A percentile compares a stretch with the other conserved stretches of the same genome.
Conservation (phyloP, 2,113 vertebrate genomes). For the Scalopus aquaticus region DNA sequence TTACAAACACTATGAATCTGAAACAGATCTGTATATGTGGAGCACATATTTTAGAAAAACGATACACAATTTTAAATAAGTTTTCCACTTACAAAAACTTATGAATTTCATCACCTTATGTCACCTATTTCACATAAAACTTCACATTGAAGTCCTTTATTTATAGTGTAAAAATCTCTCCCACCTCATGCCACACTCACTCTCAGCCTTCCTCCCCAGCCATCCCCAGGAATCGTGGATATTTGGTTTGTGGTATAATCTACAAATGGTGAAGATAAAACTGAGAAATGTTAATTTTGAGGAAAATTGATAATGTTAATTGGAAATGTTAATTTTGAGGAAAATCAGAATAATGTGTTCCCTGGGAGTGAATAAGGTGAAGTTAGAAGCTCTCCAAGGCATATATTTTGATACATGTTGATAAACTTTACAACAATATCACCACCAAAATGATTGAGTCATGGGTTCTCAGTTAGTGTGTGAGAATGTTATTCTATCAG, state of each 20-base stretch:
- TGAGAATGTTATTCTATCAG: conserved; percentile 34
- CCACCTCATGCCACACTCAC: neutral
- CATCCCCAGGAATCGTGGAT: neutral
- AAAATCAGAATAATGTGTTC: neutral
- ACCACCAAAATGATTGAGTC: neutral
- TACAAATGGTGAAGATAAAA: neutral
- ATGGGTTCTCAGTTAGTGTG: neutral
- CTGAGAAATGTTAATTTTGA: neutral
- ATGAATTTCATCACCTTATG: neutral
- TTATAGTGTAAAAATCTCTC: neutral
- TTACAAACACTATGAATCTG: neutral
- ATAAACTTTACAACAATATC: neutral
- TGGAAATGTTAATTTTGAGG: neutral
- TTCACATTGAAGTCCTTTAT: neutral
- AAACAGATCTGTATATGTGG: neutral
- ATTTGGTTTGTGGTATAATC: neutral
- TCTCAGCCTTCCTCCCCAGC: neutral
- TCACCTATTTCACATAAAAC: neutral
- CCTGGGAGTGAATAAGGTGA: neutral
- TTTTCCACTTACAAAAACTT: neutral
- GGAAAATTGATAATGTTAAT: neutral
- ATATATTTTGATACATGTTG: neutral
- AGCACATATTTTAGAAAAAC: conserved; percentile 41
- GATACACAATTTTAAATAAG: neutral
- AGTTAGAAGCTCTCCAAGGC: neutral